Evolutionary conservation across 1,140 invertebrate species (phyloP), one percentile per base, ranked within the genome.

Genomic region (Rhopalosiphum padi): DNA sequence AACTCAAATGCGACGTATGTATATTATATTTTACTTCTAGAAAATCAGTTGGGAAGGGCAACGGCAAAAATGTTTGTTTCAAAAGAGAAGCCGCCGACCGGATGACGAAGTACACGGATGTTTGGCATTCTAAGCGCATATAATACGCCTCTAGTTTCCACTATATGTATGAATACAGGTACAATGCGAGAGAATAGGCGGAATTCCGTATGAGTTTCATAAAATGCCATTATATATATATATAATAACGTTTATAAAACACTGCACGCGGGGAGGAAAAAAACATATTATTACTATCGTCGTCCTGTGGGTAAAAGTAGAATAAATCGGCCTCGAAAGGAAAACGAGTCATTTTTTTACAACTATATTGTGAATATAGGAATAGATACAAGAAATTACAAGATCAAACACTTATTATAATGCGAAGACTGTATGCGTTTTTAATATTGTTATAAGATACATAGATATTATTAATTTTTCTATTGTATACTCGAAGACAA

Each of bases 41-140:
- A 88, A 88, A 88, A 88, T 51, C 86, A n/a, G 18, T 51, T 5
- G 46, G 46, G 30, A 88, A 7, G 46, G n/a, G 86, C 85, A n/a
- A 1, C 37, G 8, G 25, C 41, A n/a, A 88, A n/a, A 21, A 53
- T 51, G 46, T 30, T 86, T 18, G 43, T 89, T 89, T 53, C 87
- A 89, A 89, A 89, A 89, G 87, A 89, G 48, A 89, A 89, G 87
- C 87, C 87, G 87, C 46, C 48, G 18, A n/a, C n/a, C 86, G 86
- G 46, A 87, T 43, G 85, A 88, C 35, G 82, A 18, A 83, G 35
- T 77, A 88, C 86, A 35, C 46, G 46, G 86, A 89, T 89, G 87
- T 37, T 48, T 89, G 87, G 21, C 48, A 89, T 89, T 89, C 87
- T 85, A 43, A n/a, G 22, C 37, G 83, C 22, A 23, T 23, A 41